Percentiles rank a stretch among this genome's conserved stretches.
Conservation (phyloP, 2,113 vertebrate genomes). For the Cynocephalus volans region DNA sequence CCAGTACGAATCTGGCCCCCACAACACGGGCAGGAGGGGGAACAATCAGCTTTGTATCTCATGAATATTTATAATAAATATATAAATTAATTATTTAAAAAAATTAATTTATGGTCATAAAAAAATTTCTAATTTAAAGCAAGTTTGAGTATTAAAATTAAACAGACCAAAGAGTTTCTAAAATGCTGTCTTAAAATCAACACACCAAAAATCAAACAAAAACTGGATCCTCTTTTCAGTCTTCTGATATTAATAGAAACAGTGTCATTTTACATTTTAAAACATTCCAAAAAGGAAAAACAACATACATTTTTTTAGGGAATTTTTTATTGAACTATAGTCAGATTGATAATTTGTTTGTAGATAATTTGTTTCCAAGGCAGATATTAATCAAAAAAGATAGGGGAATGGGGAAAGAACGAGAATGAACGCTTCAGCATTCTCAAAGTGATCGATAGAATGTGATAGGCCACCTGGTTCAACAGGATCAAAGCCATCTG, state of each 20-base stretch:
- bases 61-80: no score
- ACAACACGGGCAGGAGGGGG: no score
- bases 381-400: background rate
- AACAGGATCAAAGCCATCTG: background rate
- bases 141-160: conserved; percentile 38
- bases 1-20: no score
- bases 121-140: background rate
- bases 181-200: background rate
- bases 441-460: background rate
- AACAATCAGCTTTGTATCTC: no score
- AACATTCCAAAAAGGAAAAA: background rate
- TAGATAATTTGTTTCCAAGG: background rate
- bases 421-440: background rate
- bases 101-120: background rate
- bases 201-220: background rate
- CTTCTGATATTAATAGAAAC: background rate
- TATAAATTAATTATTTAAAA: no score
- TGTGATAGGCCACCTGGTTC: no score
- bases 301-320: background rate
- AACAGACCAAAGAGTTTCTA: background rate
- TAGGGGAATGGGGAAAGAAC: background rate
- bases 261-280: background rate
- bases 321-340: background rate
- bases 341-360: background rate
- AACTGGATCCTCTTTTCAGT: background rate